These are phyloP conservation scores for Eueremaeus valkanovi DNA, from an alignment of 2,888 invertebrate genomes.

Conservation along the genomic window DNA sequence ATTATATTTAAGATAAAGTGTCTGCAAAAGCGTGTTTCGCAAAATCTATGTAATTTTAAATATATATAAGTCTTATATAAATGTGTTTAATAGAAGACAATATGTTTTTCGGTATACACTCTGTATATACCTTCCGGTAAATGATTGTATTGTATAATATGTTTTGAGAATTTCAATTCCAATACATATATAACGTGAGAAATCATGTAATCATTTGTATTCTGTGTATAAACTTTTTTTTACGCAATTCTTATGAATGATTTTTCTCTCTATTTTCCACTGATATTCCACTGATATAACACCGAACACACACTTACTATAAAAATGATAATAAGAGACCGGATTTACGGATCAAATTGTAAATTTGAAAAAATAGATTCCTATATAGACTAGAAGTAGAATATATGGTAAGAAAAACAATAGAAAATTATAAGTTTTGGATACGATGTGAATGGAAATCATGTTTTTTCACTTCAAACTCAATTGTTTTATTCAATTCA, in stretches of 20 bases:
- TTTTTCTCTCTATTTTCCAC: not conserved
- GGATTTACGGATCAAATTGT: conserved; percentile 32
- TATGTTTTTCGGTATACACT: not conserved
- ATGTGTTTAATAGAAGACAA: not conserved
- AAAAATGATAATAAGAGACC: conserved; percentile 32
- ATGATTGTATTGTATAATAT: no score
- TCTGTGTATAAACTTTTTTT: not conserved
- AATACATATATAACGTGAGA: conserved; percentile 15
- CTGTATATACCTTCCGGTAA: not conserved
- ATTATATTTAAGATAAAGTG: no score
- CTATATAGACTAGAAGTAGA: not conserved
- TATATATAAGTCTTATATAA: not conserved
- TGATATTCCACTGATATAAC: not conserved
- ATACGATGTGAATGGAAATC: conserved; percentile 14
- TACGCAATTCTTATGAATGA: not conserved
- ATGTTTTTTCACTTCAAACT: not conserved
- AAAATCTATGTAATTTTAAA: not conserved
- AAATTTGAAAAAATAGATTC: not conserved
- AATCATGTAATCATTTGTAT: not conserved
- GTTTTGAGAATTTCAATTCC: no score
- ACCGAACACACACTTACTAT: not conserved
- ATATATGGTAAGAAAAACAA: not conserved
- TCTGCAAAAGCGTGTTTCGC: not conserved
- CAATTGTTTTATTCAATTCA: not conserved
- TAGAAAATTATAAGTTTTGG: conserved; percentile 27